Base-by-base conservation (phyloP, 2,797 vertebrate genomes). In the Orestias chungarensis region DNA sequence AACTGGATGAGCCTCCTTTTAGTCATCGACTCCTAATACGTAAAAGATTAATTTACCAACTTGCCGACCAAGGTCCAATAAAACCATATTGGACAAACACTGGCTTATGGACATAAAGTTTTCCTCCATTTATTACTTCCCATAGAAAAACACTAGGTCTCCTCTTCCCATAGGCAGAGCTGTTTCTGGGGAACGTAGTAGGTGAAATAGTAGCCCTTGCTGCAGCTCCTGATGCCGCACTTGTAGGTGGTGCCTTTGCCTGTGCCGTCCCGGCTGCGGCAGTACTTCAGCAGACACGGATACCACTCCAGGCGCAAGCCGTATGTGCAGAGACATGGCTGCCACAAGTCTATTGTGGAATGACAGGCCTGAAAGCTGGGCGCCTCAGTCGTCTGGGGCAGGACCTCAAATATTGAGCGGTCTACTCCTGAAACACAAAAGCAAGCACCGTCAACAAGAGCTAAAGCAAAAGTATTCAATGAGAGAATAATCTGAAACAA, bases 211-310 rank as follows among this genome's bases (percentile, higher is more conserved):
- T 97, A 98, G 88, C 92, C 96, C 88, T 99, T 98, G 92, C 96
- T 97, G 94, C 98, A 99, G 93, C 98, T 99, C 87, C 96, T 96
- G 87, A 99, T 99, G 89, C 98, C 98, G 0, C 98, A 99, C 79
- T 98, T 99, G 93, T 99, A 99, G 29, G 96, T 96, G 0, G 92
- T 90, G 0, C 95, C 91, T 76, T 93, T 95, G 68, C 96, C 95
- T 0, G 79, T 76, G 11, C 93, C 80, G 14, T 98, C 97, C 0
- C 96, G 94, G 76, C 94, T 96, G 82, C 93, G 95, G 93, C 98
- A 99, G 91, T 97, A 99, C 84, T 99, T 99, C 25, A 99, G 94
- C 93, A 96, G 91, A 92, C 98, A 99, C 0, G 98, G 98, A 89
- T 98, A 98, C 98, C 98, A 99, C 94, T 97, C 95, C 77, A 99